These are phyloP conservation scores for Xenopus laevis DNA, from an alignment of 2,113 vertebrate species.

Conservation along the genomic window DNA sequence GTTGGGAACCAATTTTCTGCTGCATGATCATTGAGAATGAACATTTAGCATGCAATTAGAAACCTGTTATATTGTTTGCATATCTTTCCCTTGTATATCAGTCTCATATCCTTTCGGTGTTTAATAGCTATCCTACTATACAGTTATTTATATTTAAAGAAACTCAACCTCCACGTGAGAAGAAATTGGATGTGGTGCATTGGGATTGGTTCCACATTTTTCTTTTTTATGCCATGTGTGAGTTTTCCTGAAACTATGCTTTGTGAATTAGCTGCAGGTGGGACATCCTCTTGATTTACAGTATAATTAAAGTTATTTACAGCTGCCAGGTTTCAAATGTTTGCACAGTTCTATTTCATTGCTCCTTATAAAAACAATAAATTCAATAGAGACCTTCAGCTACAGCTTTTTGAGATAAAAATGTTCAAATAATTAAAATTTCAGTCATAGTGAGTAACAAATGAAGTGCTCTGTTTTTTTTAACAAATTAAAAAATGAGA, in stretches of 20 bases:
- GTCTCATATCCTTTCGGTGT: too few relatives aligned
- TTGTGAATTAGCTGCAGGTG: neutral
- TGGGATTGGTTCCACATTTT: constrained; percentile 1
- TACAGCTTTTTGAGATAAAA: neutral
- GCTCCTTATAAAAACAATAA: neutral
- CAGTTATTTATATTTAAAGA: too few relatives aligned
- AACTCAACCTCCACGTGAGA: neutral
- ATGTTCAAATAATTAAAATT: too few relatives aligned
- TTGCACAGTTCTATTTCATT: constrained; percentile 12
- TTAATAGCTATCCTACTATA: too few relatives aligned
- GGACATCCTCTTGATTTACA: neutral
- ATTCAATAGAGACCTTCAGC: neutral
- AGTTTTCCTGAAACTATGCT: neutral
- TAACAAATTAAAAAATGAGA: too few relatives aligned
- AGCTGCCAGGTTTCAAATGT: neutral
- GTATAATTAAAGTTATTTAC: constrained; percentile 9
- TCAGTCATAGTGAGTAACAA: too few relatives aligned
- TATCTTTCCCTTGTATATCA: too few relatives aligned
- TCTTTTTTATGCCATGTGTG: constrained; percentile 20
- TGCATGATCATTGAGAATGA: too few relatives aligned
- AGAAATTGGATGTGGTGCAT: neutral
- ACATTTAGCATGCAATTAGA: too few relatives aligned
- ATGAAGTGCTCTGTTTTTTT: too few relatives aligned
- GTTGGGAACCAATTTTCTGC: too few relatives aligned
- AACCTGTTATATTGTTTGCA: too few relatives aligned